Percentiles rank a stretch among this genome's conserved stretches.
These are phyloP conservation scores for Boleophthalmus pectinirostris DNA, from an alignment of 2,113 vertebrate species.

Conservation along the genomic window DNA sequence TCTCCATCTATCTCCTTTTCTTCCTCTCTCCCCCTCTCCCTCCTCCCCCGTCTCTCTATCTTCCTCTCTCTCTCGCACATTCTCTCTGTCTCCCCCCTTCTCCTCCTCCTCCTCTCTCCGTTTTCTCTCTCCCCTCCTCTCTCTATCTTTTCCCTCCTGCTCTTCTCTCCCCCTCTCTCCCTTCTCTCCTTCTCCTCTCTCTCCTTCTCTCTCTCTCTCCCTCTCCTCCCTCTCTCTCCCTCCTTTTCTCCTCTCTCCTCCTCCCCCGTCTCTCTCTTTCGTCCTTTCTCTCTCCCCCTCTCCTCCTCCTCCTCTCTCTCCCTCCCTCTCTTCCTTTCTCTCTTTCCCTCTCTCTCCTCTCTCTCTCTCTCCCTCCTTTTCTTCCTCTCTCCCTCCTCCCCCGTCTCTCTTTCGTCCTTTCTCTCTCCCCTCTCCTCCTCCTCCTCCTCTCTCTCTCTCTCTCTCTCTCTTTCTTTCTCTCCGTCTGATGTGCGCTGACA, in stretches of 20 bases:
- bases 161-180: background rate
- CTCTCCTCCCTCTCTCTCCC: background rate
- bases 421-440: too few species aligned
- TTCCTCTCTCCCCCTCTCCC: background rate
- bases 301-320: too few species aligned
- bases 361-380: background rate
- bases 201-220: background rate
- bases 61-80: too few species aligned
- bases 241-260: too few species aligned
- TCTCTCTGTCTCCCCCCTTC: background rate
- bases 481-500: background rate
- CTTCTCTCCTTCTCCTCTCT: background rate
- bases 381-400: background rate
- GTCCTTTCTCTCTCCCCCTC: background rate
- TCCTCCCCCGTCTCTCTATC: background rate
- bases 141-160: too few species aligned
- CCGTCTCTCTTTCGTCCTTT: background rate
- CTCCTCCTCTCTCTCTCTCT: background rate
- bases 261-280: too few species aligned
- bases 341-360: too few species aligned
- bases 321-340: too few species aligned
- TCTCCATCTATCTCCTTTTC: background rate
- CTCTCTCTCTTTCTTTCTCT: background rate
- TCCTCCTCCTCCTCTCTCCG: background rate
- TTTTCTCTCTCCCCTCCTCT: background rate